Conservation (phyloP, 1,140 invertebrate species). For the Bombus ignitus region DNA sequence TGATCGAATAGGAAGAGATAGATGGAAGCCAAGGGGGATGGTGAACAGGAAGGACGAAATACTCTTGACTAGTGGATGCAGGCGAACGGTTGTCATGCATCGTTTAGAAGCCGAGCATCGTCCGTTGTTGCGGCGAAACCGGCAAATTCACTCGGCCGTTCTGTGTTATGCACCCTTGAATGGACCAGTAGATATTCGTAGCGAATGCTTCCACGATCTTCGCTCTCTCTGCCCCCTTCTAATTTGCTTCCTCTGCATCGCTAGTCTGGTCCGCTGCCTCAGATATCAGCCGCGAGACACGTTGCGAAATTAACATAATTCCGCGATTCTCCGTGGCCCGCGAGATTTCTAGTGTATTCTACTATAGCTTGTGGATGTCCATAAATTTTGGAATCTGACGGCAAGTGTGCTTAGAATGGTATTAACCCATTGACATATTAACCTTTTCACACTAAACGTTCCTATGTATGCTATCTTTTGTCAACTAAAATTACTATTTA, state of each 20-base stretch:
- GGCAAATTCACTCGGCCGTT: slow-evolving; percentile 54
- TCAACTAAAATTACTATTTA: no score
- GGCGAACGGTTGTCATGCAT: slow-evolving; percentile 63
- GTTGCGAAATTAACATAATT: slow-evolving; percentile 46
- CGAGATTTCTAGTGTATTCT: not conserved
- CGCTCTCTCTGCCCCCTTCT: not conserved
- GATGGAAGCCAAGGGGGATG: not conserved
- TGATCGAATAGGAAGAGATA: slow-evolving; percentile 49
- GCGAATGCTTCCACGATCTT: slow-evolving; percentile 41
- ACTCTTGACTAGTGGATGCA: slow-evolving; percentile 57
- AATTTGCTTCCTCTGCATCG: slow-evolving; percentile 7
- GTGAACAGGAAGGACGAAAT: slow-evolving; percentile 49
- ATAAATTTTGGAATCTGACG: no score
- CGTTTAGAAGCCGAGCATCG: slow-evolving; percentile 69
- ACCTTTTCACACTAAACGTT: no score
- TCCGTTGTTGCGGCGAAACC: slow-evolving; percentile 64
- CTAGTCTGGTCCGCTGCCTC: not conserved
- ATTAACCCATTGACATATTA: no score
- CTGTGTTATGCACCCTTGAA: slow-evolving; percentile 53
- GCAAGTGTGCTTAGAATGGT: no score
- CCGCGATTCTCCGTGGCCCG: not conserved
- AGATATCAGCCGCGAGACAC: slow-evolving; percentile 35
- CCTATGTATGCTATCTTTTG: no score
- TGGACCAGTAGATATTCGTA: slow-evolving; percentile 54
- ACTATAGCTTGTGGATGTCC: not conserved